Percentiles rank a stretch among this genome's conserved stretches.
phyloP scores from a whole-genome alignment of 1,140 invertebrate genomes.

The Formica exsecta region DNA sequence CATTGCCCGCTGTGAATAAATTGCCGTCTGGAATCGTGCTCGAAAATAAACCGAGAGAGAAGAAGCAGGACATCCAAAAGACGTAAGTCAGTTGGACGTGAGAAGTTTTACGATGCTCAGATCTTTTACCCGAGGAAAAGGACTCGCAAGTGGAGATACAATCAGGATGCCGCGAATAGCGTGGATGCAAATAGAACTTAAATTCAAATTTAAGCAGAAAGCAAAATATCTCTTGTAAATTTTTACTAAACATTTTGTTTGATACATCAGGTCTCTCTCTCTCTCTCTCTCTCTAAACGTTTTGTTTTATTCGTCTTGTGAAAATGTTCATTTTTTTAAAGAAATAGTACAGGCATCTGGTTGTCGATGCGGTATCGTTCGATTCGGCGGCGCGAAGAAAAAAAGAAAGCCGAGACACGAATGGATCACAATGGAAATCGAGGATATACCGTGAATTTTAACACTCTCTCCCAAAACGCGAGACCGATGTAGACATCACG shows the following conservation, averaged over 20 bases:
- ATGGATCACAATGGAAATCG: conserved; percentile 50
- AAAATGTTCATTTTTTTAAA: conserved; percentile 31
- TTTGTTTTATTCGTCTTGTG: neutral
- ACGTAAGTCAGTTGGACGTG: conserved; percentile 36
- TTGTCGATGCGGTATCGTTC: conserved; percentile 11
- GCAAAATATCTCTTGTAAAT: neutral
- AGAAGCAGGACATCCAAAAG: conserved; percentile 14
- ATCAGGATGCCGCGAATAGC: conserved; percentile 37
- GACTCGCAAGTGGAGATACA: conserved; percentile 26
- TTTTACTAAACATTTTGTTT: conserved; percentile 7
- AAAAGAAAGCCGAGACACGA: conserved; percentile 38
- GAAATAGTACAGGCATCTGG: neutral
- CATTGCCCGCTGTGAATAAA: conserved; percentile 12
- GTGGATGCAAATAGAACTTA: conserved; percentile 28
- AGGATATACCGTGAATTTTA: conserved; percentile 68
- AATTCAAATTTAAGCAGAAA: conserved; percentile 27
- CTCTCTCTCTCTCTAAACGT: neutral
- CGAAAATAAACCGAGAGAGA: conserved; percentile 34
- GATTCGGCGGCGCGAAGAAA: neutral
- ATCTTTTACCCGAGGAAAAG: conserved; percentile 8
- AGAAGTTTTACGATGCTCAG: conserved; percentile 41
- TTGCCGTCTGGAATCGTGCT: neutral
- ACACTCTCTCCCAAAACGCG: conserved; percentile 16
- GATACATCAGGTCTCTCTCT: neutral
- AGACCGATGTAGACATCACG: conserved; percentile 41